phyloP scores from a whole-genome alignment of 1,140 invertebrate species.

The Harpegnathos saltator region DNA sequence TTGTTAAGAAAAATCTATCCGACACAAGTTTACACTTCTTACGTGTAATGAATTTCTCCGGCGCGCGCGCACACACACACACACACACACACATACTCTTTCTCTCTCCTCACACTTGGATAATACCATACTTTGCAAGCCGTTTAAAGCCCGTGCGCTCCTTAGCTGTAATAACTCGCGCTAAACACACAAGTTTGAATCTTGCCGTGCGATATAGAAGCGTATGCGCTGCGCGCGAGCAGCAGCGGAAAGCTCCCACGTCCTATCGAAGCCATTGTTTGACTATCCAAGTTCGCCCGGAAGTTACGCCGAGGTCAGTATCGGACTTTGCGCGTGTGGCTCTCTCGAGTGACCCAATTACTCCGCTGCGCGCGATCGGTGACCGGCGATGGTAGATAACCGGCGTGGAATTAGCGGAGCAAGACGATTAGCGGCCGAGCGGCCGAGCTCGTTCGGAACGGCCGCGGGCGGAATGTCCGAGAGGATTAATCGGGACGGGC shows the following conservation, averaged over 20 bases:
- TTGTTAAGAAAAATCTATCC: background rate
- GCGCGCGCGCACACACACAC: too few species aligned
- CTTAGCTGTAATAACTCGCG: constrained; percentile 18
- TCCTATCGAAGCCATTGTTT: constrained; percentile 32
- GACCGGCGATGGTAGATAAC: constrained; percentile 40
- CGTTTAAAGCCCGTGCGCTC: constrained; percentile 3
- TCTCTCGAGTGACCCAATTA: constrained; percentile 53
- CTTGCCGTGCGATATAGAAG: constrained; percentile 34
- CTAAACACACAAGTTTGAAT: constrained; percentile 39
- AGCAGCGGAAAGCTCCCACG: background rate
- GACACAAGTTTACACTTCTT: background rate
- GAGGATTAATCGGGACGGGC: background rate
- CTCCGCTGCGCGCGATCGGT: constrained; percentile 1
- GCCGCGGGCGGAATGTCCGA: background rate
- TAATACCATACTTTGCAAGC: background rate
- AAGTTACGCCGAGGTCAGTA: constrained; percentile 59
- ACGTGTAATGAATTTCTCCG: too few species aligned
- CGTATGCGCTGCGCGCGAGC: constrained; percentile 14
- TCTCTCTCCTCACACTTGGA: too few species aligned
- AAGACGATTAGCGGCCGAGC: constrained; percentile 10
- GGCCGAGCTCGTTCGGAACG: constrained; percentile 15
- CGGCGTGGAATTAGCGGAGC: constrained; percentile 24
- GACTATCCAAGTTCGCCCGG: constrained; percentile 32
- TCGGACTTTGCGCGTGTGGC: constrained; percentile 21
- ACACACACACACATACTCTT: too few species aligned